Base-by-base conservation (phyloP, 1,140 invertebrate genomes). In the Galleria mellonella region DNA sequence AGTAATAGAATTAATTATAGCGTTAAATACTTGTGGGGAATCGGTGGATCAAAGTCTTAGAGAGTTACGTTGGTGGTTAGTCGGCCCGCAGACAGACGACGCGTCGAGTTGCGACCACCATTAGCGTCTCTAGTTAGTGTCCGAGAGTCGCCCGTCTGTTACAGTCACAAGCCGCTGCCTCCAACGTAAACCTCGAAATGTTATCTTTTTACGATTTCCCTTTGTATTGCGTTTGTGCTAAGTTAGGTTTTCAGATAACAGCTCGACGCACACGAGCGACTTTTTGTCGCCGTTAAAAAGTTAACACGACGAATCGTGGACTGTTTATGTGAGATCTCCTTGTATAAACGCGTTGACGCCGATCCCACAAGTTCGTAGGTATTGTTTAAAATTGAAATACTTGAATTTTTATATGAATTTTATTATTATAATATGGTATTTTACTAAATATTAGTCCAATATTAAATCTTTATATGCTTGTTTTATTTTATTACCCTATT, bases 371-470 rank as follows among this genome's bases (percentile, higher is more conserved):
- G 52, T 45, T 15, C 47, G 73, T 75, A 82, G 73, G 60, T 79
- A 81, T 81, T 73, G 73, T 83, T 82, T 78, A 74, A 62, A 79
- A 73, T 65, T 75, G 65, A 75, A 82, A 78, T 64, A 83, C 65
- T 83, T 83, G 76, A 63, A 83, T 81, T 83, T 83, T 83, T 83
- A 83, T 83, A 82, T 83, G 79, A 82, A 83, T 83, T 83, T 83
- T 83, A 82, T 82, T 77, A 82, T 77, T 82, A 82, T 73, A 72
- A 77, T 83, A 82, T 82, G 79, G 79, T 83, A 83, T 83, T 83
- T 83, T 83, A 81, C 79, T 82, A 79, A 83, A 79, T 82, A 83
- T 73, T 83, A 83, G 79, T 81, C 77, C 79, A 82, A 78, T 83
- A 83, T 82, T 82, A 83, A 83, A 78, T 73, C 68, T 75, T 79